These are phyloP conservation scores for Cheilosia vernalis DNA, from an alignment of 2,888 invertebrate genomes.

Conservation along the genomic window DNA sequence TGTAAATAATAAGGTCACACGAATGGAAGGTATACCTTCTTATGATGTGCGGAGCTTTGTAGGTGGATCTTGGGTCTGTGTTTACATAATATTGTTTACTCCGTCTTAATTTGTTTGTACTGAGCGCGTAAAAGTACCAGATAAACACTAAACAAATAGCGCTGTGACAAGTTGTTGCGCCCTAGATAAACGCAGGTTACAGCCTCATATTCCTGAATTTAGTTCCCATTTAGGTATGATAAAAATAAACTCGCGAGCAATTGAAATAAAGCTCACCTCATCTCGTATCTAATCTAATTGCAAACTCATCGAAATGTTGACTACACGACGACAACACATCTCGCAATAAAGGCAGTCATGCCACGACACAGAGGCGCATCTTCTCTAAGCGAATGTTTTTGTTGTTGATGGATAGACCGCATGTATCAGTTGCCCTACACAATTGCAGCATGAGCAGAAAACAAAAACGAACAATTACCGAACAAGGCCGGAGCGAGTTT, in stretches of 20 bases:
- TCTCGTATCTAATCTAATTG: conserved; percentile 44
- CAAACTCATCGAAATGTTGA: conserved; percentile 33
- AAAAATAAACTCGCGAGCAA: conserved; percentile 24
- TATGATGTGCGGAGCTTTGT: conserved; percentile 28
- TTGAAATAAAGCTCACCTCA: conserved; percentile 24
- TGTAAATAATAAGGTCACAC: conserved; percentile 37
- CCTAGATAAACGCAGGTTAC: conserved; percentile 19
- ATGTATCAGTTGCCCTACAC: conserved; percentile 3
- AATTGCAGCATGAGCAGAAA: conserved; percentile 11
- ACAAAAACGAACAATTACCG: conserved; percentile 11
- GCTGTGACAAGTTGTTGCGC: conserved; percentile 28
- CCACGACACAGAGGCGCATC: conserved; percentile 6
- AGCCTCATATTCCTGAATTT: conserved; percentile 22
- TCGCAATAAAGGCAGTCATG: background rate
- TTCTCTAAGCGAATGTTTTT: conserved; percentile 13
- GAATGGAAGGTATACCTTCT: background rate
- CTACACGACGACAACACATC: background rate
- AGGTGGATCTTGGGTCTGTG: background rate
- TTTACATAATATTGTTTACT: conserved; percentile 16
- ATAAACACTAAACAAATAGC: conserved; percentile 31
- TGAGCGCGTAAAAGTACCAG: conserved; percentile 4
- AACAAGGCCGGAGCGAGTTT: conserved; percentile 28
- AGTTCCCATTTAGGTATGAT: conserved; percentile 17
- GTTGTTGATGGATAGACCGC: conserved; percentile 20
- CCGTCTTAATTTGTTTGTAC: conserved; percentile 10